Conservation (phyloP, 2,113 vertebrate genomes). For the Rhineura floridana region DNA sequence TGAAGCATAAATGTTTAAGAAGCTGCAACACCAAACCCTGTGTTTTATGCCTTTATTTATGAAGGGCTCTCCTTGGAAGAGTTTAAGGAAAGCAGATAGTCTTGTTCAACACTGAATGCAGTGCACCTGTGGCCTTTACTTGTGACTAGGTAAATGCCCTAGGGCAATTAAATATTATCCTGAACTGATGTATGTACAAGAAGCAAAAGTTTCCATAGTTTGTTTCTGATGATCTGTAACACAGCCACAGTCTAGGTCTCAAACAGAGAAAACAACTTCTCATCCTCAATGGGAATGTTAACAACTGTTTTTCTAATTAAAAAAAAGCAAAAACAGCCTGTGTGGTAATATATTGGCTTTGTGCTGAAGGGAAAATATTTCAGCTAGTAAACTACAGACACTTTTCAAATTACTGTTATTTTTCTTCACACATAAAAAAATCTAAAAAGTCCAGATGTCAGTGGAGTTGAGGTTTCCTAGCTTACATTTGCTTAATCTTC, state of each 20-base stretch:
- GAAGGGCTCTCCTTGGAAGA: background rate
- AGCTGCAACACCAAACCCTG: background rate
- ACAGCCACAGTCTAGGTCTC: background rate
- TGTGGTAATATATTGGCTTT: background rate
- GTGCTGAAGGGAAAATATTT: background rate
- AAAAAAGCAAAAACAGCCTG: background rate
- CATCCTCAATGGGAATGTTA: background rate
- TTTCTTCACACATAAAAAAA: background rate
- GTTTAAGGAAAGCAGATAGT: background rate
- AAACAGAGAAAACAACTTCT: background rate
- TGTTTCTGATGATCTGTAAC: background rate
- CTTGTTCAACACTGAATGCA: background rate
- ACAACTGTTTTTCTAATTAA: background rate
- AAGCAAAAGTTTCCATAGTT: background rate
- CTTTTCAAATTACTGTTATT: background rate
- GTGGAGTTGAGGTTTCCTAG: background rate
- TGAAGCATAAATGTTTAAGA: background rate
- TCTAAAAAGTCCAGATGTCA: background rate
- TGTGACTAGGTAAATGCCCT: background rate
- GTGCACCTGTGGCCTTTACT: background rate
- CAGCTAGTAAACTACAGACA: background rate
- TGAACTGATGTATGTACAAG: background rate
- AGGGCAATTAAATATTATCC: background rate
- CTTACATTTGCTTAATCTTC: background rate
- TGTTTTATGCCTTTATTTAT: background rate